Evolutionary conservation across 1,140 invertebrate species (phyloP), one percentile per base, ranked within the genome.

Genomic region (Propsilocerus akamusi): DNA sequence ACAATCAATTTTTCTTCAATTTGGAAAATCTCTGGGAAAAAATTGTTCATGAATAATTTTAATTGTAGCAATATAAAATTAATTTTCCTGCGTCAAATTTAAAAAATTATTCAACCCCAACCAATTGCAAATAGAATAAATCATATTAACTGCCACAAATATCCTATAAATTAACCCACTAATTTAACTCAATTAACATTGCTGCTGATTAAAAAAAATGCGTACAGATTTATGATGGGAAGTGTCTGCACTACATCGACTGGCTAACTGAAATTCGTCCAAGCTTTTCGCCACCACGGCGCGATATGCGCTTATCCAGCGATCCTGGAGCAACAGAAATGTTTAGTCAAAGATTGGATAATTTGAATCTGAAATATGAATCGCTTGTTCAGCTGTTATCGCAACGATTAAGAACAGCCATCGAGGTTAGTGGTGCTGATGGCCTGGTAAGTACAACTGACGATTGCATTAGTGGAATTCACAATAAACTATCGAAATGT

Each of bases 181-280:
- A n/a, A n/a, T n/a, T n/a, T n/a, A n/a, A n/a, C n/a, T n/a, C n/a
- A n/a, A n/a, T n/a, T n/a, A n/a, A n/a, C n/a, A n/a, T n/a, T n/a
- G n/a, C n/a, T n/a, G n/a, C n/a, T n/a, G n/a, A n/a, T n/a, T n/a
- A n/a, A n/a, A n/a, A n/a, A n/a, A n/a, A n/a, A n/a, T n/a, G n/a
- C n/a, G n/a, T n/a, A n/a, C 48, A 65, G 63, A 91, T 90, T 61
- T 90, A 92, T 71, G 84, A 89, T 51, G 60, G 60, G 54, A 65
- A 65, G 59, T 80, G 95, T 63, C 80, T 86, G 67, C 81, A 85
- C 52, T 98, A 89, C 70, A 76, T 81, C 55, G 89, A 94, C 58
- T 83, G 79, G 68, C 69, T 93, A 48, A 76, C 95, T 59, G 83
- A 89, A 63, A 61, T 55, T 23, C 57, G 63, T 49, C 63, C 63